Percentiles rank a stretch among this genome's conserved stretches.
Evolutionary conservation across 2,888 invertebrate genomes (phyloP).

Genomic region (Schrankia costaestrigalis): DNA sequence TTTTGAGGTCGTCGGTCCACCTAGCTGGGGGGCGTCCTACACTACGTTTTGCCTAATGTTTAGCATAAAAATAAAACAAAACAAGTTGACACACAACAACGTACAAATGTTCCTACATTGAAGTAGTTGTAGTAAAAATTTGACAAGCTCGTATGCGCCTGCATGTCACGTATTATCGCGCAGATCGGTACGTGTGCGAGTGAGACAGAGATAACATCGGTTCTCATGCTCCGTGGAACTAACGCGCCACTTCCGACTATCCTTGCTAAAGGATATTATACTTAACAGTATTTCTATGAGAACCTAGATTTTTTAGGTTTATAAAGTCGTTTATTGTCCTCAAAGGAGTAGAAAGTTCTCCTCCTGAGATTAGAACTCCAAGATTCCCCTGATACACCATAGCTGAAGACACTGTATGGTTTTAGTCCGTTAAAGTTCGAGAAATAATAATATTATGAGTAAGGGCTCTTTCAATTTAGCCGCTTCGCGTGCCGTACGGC

Average conservation of each 20-base stretch:
- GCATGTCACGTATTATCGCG: conserved; percentile 42
- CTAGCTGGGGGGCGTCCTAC: too few species aligned
- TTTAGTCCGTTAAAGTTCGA: too few species aligned
- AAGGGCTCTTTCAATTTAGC: too few species aligned
- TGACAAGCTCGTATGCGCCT: conserved; percentile 30
- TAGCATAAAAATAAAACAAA: neutral
- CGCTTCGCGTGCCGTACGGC: too few species aligned
- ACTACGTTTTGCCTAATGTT: too few species aligned
- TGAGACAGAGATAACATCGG: conserved; percentile 62
- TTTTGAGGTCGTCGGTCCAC: too few species aligned
- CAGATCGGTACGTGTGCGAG: conserved; percentile 56
- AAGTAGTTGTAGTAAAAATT: conserved; percentile 33
- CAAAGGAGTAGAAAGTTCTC: too few species aligned
- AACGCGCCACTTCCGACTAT: conserved; percentile 57
- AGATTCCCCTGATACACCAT: too few species aligned
- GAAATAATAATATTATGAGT: too few species aligned
- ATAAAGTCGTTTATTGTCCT: neutral
- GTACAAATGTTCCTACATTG: conserved; percentile 16
- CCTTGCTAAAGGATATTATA: conserved; percentile 12
- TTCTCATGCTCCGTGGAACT: conserved; percentile 59
- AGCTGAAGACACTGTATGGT: too few species aligned
- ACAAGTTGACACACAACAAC: neutral
- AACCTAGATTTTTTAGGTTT: neutral
- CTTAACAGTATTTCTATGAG: conserved; percentile 1
- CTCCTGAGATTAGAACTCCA: too few species aligned